Percentiles rank a stretch among this genome's conserved stretches.
phyloP scores from a whole-genome alignment of 2,888 invertebrate genomes.

The Eupithecia centaureata region DNA sequence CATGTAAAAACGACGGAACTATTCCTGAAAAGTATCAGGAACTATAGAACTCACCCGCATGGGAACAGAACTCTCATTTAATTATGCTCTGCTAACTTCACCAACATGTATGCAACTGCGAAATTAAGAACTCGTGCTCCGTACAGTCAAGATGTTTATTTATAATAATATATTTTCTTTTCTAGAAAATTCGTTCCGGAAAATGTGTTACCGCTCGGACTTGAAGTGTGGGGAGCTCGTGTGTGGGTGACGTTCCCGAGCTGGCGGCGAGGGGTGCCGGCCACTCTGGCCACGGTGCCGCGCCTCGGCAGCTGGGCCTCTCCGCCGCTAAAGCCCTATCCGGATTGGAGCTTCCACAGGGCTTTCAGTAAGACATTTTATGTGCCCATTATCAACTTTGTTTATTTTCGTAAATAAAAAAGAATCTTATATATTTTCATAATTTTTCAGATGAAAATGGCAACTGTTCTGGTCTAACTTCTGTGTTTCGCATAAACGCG shows the following conservation, averaged over 20 bases:
- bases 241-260: constrained; percentile 90
- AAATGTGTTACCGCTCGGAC: constrained; percentile 89
- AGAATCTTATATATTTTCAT: neutral
- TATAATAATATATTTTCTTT: constrained; percentile 28
- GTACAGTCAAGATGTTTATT: neutral
- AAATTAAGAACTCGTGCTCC: neutral
- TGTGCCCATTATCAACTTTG: neutral
- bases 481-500: constrained; percentile 89
- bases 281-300: constrained; percentile 87
- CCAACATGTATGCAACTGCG: neutral
- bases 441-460: constrained; percentile 53
- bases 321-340: constrained; percentile 89
- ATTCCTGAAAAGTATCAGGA: no score
- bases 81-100: no score
- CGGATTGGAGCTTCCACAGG: constrained; percentile 88
- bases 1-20: no score
- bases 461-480: constrained; percentile 88
- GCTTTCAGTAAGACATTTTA: constrained; percentile 71
- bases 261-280: constrained; percentile 90
- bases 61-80: no score
- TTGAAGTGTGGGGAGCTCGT: constrained; percentile 87
- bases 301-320: constrained; percentile 80
- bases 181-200: constrained; percentile 85
- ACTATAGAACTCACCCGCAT: no score
- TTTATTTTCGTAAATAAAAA: neutral